These are phyloP conservation scores for Tupaia tana DNA, from an alignment of 2,113 vertebrate species.

Conservation along the genomic window DNA sequence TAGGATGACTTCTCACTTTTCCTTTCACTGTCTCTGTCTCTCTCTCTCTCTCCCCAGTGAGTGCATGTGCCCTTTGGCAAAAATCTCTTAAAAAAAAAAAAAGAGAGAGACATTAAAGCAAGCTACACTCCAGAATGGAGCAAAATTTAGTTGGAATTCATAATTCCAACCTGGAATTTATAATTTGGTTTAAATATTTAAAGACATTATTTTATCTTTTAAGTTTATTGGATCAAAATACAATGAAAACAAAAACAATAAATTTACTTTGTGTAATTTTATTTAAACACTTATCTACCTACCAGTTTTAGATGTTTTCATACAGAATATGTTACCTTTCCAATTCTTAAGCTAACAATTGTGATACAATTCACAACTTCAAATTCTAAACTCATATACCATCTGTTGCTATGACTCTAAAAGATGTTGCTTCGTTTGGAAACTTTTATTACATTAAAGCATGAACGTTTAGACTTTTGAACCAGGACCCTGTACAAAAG, in stretches of 20 bases:
- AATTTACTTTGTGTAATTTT: conserved; percentile 8
- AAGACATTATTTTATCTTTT: neutral
- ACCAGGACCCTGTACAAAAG: neutral
- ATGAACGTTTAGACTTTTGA: neutral
- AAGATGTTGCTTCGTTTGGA: conserved; percentile 21
- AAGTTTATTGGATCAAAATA: conserved; percentile 31
- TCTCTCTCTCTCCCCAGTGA: too few relatives aligned
- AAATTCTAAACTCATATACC: conserved; percentile 1
- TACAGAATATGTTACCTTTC: neutral
- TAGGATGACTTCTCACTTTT: too few relatives aligned
- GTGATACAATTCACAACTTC: neutral
- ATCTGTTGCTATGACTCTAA: conserved; percentile 31
- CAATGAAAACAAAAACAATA: neutral
- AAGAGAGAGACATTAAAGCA: neutral
- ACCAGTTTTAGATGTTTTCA: neutral
- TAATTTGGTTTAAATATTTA: neutral
- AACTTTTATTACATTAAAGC: neutral
- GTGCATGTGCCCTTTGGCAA: too few relatives aligned
- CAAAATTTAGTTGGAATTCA: neutral
- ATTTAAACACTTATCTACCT: conserved; percentile 9
- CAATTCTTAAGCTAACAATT: conserved; percentile 45
- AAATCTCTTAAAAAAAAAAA: too few relatives aligned
- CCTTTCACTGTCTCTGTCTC: too few relatives aligned
- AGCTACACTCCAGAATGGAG: neutral
- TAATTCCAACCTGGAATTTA: neutral